Conservation (phyloP, 2,797 vertebrate species). For the Champsocephalus esox region DNA sequence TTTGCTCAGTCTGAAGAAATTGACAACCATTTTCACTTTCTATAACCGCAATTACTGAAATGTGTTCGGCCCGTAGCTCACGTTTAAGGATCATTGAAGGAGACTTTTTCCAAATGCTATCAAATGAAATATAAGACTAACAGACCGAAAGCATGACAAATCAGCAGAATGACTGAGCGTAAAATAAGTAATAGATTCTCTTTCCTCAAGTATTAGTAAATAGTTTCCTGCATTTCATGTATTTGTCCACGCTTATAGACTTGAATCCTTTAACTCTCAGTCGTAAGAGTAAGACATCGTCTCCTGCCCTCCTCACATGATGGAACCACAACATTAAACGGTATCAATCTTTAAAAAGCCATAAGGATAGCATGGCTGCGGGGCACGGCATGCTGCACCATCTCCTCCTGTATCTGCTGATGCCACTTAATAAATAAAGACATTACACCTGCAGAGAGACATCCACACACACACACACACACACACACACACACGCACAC, state of each 20-base stretch:
- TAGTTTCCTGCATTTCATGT: neutral
- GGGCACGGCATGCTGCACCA: conserved; percentile 43
- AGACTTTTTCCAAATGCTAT: neutral
- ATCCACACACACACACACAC: conserved; percentile 55
- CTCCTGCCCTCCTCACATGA: neutral
- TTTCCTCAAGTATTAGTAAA: neutral
- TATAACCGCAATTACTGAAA: neutral
- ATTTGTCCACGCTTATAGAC: neutral
- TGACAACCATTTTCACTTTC: neutral
- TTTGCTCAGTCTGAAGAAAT: neutral
- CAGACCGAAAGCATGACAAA: neutral
- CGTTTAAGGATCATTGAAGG: neutral
- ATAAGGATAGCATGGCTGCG: conserved; percentile 48
- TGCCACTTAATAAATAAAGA: conserved; percentile 81
- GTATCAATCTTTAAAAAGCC: conserved; percentile 63
- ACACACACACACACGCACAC: conserved; percentile 49
- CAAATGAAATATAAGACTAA: neutral
- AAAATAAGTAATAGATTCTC: conserved; percentile 13
- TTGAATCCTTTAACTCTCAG: neutral
- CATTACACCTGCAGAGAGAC: conserved; percentile 56
- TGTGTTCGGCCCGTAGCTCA: neutral
- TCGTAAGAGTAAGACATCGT: neutral
- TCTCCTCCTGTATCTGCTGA: conserved; percentile 66
- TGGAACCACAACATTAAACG: conserved; percentile 39
- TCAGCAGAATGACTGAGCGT: neutral